Conservation (phyloP, 2,888 invertebrate species). For the Baronia brevicornis region DNA sequence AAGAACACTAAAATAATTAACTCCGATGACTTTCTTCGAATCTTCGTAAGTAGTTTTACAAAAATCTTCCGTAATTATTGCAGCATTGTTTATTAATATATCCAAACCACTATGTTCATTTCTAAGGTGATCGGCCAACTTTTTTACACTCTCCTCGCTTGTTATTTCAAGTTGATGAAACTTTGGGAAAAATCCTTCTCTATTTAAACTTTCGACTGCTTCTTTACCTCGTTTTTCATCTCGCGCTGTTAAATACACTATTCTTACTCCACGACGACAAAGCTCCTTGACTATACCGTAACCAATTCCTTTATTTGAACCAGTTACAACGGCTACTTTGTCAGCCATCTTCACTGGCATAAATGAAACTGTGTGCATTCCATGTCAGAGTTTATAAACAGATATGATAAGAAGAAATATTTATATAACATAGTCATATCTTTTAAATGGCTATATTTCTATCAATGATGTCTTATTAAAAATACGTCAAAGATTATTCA, state of each 20-base stretch:
- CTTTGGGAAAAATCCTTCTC: slow-evolving; percentile 52
- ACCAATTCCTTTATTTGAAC: slow-evolving; percentile 80
- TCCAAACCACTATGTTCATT: slow-evolving; percentile 28
- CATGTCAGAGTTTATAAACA: no score
- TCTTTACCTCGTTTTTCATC: slow-evolving; percentile 65
- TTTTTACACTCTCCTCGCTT: slow-evolving; percentile 24
- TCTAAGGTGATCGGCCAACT: slow-evolving; percentile 26
- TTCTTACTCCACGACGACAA: slow-evolving; percentile 75
- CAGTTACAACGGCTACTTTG: slow-evolving; percentile 70
- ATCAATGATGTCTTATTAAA: no score
- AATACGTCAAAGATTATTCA: no score
- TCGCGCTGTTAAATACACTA: slow-evolving; percentile 79
- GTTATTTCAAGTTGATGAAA: slow-evolving; percentile 31
- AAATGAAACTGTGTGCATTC: no score
- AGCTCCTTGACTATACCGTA: slow-evolving; percentile 77
- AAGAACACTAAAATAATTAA: slow-evolving; percentile 27
- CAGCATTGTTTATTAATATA: slow-evolving; percentile 34
- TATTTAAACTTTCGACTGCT: slow-evolving; percentile 70
- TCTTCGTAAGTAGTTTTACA: slow-evolving; percentile 26
- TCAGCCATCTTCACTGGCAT: slow-evolving; percentile 29
- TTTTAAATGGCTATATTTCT: no score
- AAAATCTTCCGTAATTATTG: slow-evolving; percentile 19
- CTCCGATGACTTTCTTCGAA: slow-evolving; percentile 25
- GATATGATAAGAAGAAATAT: no score
- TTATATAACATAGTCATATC: no score